Conservation (phyloP, 2,113 vertebrate genomes). For the Capra hircus region DNA sequence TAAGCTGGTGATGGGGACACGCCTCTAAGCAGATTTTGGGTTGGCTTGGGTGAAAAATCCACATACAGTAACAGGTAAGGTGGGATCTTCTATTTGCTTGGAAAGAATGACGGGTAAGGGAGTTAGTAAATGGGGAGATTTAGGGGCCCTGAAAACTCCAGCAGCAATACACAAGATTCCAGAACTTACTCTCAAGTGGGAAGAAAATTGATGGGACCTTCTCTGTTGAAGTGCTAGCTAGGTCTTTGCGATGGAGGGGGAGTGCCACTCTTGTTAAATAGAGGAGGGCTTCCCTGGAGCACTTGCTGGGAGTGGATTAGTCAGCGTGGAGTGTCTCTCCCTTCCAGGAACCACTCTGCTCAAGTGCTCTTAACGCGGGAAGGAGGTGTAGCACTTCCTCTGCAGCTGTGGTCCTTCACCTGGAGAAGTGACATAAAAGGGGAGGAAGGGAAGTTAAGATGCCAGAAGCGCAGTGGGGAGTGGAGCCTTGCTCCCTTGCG, state of each 20-base stretch:
- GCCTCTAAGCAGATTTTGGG: not conserved
- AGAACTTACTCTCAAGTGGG: not conserved
- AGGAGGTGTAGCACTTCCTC: not conserved
- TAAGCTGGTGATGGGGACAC: not conserved
- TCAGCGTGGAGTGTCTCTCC: not conserved
- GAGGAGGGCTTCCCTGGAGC: not conserved
- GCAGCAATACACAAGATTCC: not conserved
- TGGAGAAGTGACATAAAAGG: not conserved
- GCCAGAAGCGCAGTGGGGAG: not conserved
- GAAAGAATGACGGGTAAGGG: not conserved
- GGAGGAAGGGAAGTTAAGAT: not conserved
- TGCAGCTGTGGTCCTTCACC: not conserved
- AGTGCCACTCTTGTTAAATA: not conserved
- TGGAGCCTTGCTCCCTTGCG: not conserved
- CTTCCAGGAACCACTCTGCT: not conserved
- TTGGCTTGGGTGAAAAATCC: not conserved
- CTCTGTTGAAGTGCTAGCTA: not conserved
- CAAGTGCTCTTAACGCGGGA: not conserved
- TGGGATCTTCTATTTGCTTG: not conserved
- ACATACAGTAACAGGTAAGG: not conserved
- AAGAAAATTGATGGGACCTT: not conserved
- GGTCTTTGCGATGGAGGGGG: not conserved
- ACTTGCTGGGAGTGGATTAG: conserved; percentile 4
- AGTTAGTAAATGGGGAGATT: not conserved
- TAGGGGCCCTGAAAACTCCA: not conserved